Percentiles rank a stretch among this genome's conserved stretches.
phyloP scores from a whole-genome alignment of 2,113 vertebrate species.

The Ictidomys tridecemlineatus region DNA sequence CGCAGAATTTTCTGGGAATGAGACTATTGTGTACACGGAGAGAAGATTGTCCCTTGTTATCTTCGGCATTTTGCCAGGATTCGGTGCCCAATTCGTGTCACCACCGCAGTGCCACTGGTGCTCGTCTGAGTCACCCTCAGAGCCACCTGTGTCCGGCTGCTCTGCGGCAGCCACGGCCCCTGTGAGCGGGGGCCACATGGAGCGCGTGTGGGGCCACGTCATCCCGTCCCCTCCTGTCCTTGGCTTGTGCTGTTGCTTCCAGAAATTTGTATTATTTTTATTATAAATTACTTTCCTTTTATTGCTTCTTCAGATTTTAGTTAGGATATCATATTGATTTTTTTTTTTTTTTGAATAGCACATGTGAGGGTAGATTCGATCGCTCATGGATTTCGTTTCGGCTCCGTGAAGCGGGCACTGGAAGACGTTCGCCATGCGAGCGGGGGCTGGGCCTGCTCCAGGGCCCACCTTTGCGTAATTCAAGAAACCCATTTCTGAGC shows the following conservation, averaged over 20 bases:
- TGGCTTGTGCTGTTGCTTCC: rapidly evolving
- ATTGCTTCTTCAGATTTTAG: neutral
- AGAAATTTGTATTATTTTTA: neutral
- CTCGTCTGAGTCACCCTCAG: neutral
- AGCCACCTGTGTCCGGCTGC: neutral
- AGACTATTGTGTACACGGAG: neutral
- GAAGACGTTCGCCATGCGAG: neutral
- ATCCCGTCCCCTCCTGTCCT: rapidly evolving
- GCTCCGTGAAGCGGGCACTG: neutral
- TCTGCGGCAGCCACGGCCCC: neutral
- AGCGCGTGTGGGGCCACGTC: neutral
- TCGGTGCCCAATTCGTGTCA: neutral
- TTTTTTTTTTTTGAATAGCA: neutral
- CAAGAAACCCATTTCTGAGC: neutral
- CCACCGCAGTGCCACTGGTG: rapidly evolving
- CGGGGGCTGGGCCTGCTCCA: neutral
- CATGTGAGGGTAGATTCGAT: neutral
- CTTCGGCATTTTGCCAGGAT: slow-evolving; percentile 26
- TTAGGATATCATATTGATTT: neutral
- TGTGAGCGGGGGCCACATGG: too few relatives aligned
- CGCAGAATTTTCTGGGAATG: slow-evolving; percentile 48
- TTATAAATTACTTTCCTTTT: neutral
- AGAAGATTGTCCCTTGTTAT: slow-evolving; percentile 55
- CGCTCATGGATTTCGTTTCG: slow-evolving; percentile 40
- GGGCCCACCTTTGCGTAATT: neutral